These are phyloP conservation scores for Rhamphomyia laevipes DNA, from an alignment of 2,888 invertebrate genomes.

Conservation along the genomic window DNA sequence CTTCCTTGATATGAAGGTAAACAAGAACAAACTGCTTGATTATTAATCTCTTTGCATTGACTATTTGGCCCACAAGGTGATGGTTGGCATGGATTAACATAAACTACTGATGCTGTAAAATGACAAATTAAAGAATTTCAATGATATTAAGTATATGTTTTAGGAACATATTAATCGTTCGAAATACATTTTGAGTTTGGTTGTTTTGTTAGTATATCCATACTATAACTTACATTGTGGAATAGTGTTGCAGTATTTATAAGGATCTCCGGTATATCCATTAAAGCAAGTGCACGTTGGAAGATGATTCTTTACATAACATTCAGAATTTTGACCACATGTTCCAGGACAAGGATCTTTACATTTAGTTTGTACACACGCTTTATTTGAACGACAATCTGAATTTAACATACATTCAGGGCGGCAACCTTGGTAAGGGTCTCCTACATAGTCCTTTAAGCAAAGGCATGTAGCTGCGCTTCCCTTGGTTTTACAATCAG, in stretches of 20 bases:
- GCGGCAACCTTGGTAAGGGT: constrained; percentile 56
- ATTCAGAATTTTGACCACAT: constrained; percentile 61
- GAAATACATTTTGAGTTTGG: background rate
- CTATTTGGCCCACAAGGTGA: constrained; percentile 72
- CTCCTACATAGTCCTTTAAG: constrained; percentile 48
- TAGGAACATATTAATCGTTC: background rate
- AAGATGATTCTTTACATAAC: constrained; percentile 61
- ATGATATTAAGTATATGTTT: constrained; percentile 21
- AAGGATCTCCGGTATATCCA: constrained; percentile 60
- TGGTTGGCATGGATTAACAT: constrained; percentile 48
- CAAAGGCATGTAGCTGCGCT: constrained; percentile 54
- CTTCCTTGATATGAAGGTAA: constrained; percentile 55
- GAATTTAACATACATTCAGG: constrained; percentile 71
- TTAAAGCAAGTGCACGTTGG: constrained; percentile 59
- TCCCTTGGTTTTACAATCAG: constrained; percentile 50
- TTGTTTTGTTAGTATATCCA: background rate
- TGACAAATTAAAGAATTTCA: constrained; percentile 27
- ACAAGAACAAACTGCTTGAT: constrained; percentile 62
- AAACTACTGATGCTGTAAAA: constrained; percentile 4
- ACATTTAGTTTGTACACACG: constrained; percentile 65
- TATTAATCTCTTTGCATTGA: constrained; percentile 52
- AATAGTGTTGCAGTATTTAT: constrained; percentile 47
- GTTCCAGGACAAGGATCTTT: constrained; percentile 68
- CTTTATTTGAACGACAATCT: constrained; percentile 61
- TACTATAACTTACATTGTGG: constrained; percentile 40